Evolutionary conservation across 2,888 invertebrate species (phyloP).

Genomic region (Notodromas monacha): DNA sequence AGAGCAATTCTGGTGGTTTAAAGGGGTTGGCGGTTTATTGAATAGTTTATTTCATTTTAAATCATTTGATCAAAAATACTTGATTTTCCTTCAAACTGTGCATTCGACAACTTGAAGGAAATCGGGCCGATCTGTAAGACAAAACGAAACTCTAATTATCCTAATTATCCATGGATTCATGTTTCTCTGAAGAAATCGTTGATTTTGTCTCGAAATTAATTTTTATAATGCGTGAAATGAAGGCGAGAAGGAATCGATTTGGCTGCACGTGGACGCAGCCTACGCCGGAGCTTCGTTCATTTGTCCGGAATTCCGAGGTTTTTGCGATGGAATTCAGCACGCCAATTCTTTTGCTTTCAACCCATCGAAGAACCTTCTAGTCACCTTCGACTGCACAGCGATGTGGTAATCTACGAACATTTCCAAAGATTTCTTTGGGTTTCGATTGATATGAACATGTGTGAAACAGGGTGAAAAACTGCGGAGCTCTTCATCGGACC

Average conservation of each 20-base stretch:
- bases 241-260: constrained; percentile 44
- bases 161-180: no score
- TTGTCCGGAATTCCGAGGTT: constrained; percentile 22
- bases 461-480: constrained; percentile 53
- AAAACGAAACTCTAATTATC: no score
- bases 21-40: no score
- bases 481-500: constrained; percentile 64
- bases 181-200: no score
- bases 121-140: constrained; percentile 29
- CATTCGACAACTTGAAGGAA: constrained; percentile 58
- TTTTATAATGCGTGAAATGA: no score
- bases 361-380: constrained; percentile 83
- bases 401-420: constrained; percentile 38
- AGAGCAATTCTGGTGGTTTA: no score
- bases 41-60: no score
- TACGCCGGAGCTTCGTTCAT: constrained; percentile 50
- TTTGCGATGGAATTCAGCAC: constrained; percentile 41
- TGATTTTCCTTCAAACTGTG: constrained; percentile 30
- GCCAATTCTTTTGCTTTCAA: constrained; percentile 94
- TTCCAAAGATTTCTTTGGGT: constrained; percentile 22
- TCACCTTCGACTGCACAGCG: constrained; percentile 85
- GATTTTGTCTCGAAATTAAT: no score
- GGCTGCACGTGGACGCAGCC: constrained; percentile 91
- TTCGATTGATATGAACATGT: background rate
- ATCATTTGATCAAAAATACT: constrained; percentile 56